A percentile compares a stretch with the other conserved stretches of the same genome.
These are phyloP conservation scores for Bostrychus sinensis DNA, from an alignment of 2,113 vertebrate genomes.

Conservation along the genomic window DNA sequence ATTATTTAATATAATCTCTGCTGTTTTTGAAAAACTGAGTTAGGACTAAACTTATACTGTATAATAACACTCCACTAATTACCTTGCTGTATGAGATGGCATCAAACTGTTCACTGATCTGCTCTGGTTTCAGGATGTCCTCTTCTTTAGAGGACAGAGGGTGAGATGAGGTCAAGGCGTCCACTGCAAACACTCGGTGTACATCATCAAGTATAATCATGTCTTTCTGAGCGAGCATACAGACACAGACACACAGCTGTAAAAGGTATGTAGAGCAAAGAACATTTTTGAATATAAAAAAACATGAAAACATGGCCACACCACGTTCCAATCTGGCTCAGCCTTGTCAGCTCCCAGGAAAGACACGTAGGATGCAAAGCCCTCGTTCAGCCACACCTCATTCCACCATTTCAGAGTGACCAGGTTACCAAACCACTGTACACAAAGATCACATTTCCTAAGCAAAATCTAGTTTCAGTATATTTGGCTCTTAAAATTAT, in stretches of 20 bases:
- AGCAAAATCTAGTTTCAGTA: no score
- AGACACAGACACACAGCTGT: neutral
- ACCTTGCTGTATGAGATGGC: slow-evolving; percentile 92
- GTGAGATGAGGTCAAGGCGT: slow-evolving; percentile 87
- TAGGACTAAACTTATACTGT: no score
- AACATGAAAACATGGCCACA: slow-evolving; percentile 64
- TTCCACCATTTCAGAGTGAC: slow-evolving; percentile 95
- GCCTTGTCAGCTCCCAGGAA: slow-evolving; percentile 84
- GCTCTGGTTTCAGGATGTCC: slow-evolving; percentile 81
- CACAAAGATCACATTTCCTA: neutral
- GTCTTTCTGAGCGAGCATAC: slow-evolving; percentile 82
- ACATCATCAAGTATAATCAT: slow-evolving; percentile 85
- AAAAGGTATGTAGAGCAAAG: no score
- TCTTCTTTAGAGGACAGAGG: slow-evolving; percentile 82
- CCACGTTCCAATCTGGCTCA: slow-evolving; percentile 82
- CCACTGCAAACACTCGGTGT: slow-evolving; percentile 84
- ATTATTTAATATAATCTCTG: neutral
- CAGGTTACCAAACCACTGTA: slow-evolving; percentile 93
- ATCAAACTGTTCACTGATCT: slow-evolving; percentile 92
- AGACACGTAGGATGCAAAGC: slow-evolving; percentile 91
- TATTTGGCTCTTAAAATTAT: no score
- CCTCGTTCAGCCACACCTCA: slow-evolving; percentile 94
- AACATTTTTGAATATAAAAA: neutral
- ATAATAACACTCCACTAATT: no score
- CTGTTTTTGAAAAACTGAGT: no score